Evolutionary conservation across 2,888 invertebrate genomes (phyloP).

Genomic region (Germaria angustata): DNA sequence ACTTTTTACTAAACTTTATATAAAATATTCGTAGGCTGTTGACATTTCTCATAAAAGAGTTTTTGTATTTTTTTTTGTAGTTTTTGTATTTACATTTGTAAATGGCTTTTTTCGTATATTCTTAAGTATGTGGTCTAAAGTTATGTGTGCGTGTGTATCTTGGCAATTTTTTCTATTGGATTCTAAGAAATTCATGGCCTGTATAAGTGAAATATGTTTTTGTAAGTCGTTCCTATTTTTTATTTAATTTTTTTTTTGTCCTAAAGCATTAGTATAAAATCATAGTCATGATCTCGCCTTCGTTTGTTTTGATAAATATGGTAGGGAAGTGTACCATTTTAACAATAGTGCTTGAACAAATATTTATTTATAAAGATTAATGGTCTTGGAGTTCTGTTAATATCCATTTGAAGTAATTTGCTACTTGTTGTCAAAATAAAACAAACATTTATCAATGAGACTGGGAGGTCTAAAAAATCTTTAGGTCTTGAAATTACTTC

Average conservation of each 20-base stretch:
- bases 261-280: not conserved
- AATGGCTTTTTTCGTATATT: not conserved
- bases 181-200: constrained; percentile 54
- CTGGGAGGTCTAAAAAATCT: no score
- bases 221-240: constrained; percentile 30
- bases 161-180: constrained; percentile 1
- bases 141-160: not conserved
- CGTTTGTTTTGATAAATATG: not conserved
- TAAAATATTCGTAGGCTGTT: constrained; percentile 63
- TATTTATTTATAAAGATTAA: not conserved
- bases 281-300: not conserved
- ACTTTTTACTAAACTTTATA: constrained; percentile 17
- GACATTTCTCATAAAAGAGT: constrained; percentile 48
- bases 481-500: no score
- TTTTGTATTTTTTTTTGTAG: not conserved
- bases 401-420: not conserved
- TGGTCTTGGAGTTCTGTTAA: not conserved
- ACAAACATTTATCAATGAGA: not conserved
- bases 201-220: constrained; percentile 57
- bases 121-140: constrained; percentile 4
- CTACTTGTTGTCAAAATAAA: not conserved
- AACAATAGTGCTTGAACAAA: not conserved
- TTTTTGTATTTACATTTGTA: constrained; percentile 3
- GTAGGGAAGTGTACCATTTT: constrained; percentile 8
- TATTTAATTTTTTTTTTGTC: not conserved